Base-by-base conservation (phyloP, 1,140 invertebrate genomes). In the Mesaphorura yosii region DNA sequence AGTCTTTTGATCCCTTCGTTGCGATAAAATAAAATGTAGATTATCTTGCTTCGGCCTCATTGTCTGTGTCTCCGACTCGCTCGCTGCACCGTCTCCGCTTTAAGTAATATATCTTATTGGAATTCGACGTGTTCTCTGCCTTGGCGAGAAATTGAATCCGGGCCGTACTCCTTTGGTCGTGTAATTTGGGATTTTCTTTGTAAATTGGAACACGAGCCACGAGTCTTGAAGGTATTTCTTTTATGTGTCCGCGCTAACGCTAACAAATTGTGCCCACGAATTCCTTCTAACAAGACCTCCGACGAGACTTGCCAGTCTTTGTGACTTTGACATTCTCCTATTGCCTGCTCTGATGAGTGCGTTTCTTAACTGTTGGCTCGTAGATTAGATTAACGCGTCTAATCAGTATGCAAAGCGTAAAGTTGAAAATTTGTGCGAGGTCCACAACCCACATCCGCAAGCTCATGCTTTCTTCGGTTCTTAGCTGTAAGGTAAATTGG, bases 381-480 rank as follows among this genome's bases (percentile, higher is more conserved):
- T n/a, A n/a, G n/a, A 63, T 63, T 63, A 59, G 55, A 59, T 63
- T 63, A 59, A 58, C 57, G 37, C 51, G 53, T 50, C 55, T 57
- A 50, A 55, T 63, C 61, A 63, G 57, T 63, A 63, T 63, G 61
- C 56, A 63, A 59, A 63, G 57, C 59, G 51, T 39, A 53, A 50
- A 50, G 48, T 42, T 25, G 55, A 52, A 40, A 58, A 63, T 63
- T 63, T 59, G 58, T 63, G 55, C 40, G 41, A 40, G 60, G 47
- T 29, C 46, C 45, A n/a, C 17, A 19, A 41, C 38, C 49, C 29
- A 5, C 26, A 7, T 34, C 14, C 23, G 2, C 38, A 23, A 28
- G 15, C n/a, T n/a, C n/a, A n/a, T n/a, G n/a, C n/a, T n/a, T n/a
- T n/a, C n/a, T n/a, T n/a, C n/a, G n/a, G n/a, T n/a, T n/a, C n/a